These are phyloP conservation scores for Camptogramma bilineatum DNA, from an alignment of 2,888 invertebrate genomes.

Conservation along the genomic window DNA sequence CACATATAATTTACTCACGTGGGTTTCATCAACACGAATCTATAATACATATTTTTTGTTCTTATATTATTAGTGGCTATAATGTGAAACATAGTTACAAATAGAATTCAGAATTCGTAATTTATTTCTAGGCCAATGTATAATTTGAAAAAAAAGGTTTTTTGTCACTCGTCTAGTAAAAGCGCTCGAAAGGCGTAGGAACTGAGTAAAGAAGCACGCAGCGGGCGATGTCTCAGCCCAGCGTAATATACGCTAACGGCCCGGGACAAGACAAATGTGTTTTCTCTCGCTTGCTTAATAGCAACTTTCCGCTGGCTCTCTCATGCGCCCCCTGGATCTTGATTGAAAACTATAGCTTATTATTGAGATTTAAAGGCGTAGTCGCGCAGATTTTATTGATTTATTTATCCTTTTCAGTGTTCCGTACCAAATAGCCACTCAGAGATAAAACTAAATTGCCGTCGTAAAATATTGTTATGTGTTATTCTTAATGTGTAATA, in stretches of 20 bases:
- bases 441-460: constrained; percentile 14
- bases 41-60: too few relatives aligned
- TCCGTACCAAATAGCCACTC: constrained; percentile 4
- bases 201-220: constrained; percentile 71
- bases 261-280: constrained; percentile 84
- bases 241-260: constrained; percentile 84
- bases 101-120: not conserved
- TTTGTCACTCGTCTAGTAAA: constrained; percentile 14
- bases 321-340: constrained; percentile 63
- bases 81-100: too few relatives aligned
- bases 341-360: constrained; percentile 76
- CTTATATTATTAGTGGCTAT: too few relatives aligned
- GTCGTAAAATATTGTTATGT: constrained; percentile 18
- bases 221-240: constrained; percentile 74
- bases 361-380: constrained; percentile 59
- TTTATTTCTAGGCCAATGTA: not conserved
- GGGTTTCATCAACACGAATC: too few relatives aligned
- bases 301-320: constrained; percentile 61
- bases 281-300: constrained; percentile 81
- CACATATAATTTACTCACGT: too few relatives aligned
- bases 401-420: constrained; percentile 25
- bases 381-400: constrained; percentile 40
- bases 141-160: not conserved
- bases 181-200: constrained; percentile 48
- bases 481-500: constrained; percentile 1